Percentiles rank a stretch among this genome's conserved stretches.
These are phyloP conservation scores for Oenanthe oenanthe DNA, from an alignment of 2,113 vertebrate genomes.

Conservation along the genomic window DNA sequence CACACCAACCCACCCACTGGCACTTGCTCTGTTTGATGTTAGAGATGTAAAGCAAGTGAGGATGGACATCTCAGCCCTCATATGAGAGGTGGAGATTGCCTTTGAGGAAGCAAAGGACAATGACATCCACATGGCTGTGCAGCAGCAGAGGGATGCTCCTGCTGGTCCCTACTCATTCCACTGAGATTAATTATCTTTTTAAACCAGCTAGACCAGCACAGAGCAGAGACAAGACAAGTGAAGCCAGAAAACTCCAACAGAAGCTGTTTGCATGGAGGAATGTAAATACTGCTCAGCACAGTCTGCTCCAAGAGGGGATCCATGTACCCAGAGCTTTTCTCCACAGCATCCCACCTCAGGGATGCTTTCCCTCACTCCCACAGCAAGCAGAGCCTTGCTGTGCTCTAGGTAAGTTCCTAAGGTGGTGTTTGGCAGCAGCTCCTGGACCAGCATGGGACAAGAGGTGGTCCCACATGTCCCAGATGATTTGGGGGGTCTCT, in stretches of 20 bases:
- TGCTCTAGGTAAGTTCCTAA: neutral
- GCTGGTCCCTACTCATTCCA: neutral
- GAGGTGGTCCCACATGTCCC: neutral
- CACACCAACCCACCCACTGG: neutral
- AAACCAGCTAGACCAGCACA: neutral
- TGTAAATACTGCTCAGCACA: neutral
- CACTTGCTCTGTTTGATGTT: neutral
- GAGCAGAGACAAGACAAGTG: neutral
- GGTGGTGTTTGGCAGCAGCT: neutral
- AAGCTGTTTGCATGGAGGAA: neutral
- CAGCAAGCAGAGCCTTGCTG: neutral
- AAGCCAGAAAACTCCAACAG: neutral
- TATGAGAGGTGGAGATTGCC: neutral
- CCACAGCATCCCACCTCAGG: neutral
- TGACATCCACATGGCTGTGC: rapidly evolving
- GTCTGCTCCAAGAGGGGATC: neutral
- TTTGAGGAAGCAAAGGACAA: neutral
- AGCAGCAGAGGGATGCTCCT: neutral
- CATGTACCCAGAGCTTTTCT: neutral
- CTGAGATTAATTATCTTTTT: neutral
- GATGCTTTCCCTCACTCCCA: neutral
- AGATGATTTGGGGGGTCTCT: neutral
- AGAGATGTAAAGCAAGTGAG: neutral
- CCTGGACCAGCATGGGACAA: neutral
- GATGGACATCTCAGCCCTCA: neutral